Conservation (phyloP, 2,888 invertebrate species). For the Drosophila falleni region DNA sequence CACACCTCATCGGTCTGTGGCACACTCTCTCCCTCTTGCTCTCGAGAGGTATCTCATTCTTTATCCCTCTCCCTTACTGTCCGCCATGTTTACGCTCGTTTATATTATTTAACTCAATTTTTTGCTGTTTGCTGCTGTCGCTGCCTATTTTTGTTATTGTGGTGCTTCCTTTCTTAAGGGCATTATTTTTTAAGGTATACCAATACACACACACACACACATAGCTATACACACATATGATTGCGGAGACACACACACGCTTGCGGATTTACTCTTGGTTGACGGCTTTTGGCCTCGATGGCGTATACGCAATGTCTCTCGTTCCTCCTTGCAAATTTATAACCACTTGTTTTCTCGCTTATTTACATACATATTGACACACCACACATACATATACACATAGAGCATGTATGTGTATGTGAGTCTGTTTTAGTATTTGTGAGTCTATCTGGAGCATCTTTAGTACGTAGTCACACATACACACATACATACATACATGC, state of each 20-base stretch:
- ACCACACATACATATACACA: conserved; percentile 54
- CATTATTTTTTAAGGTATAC: conserved; percentile 68
- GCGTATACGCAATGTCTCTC: conserved; percentile 67
- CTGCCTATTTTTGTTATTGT: conserved; percentile 56
- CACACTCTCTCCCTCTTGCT: conserved; percentile 18
- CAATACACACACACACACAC: conserved; percentile 15
- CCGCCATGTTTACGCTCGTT: conserved; percentile 51
- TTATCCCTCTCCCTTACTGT: background rate
- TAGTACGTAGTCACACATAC: conserved; percentile 50
- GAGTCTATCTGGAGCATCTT: conserved; percentile 61
- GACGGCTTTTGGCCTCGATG: conserved; percentile 68
- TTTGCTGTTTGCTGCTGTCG: conserved; percentile 17
- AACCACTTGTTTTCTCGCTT: conserved; percentile 79
- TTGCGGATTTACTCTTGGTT: conserved; percentile 63
- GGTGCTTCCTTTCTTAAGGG: conserved; percentile 66
- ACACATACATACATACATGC: conserved; percentile 36
- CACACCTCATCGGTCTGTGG: conserved; percentile 59
- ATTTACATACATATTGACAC: conserved; percentile 80
- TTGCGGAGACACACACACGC: conserved; percentile 18
- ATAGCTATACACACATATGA: background rate
- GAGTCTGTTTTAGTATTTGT: conserved; percentile 25
- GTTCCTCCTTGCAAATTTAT: conserved; percentile 74
- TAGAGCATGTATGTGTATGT: background rate
- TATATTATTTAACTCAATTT: conserved; percentile 63
- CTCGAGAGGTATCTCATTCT: background rate